phyloP scores from a whole-genome alignment of 2,888 invertebrate species.

The Coleophora flavipennella region DNA sequence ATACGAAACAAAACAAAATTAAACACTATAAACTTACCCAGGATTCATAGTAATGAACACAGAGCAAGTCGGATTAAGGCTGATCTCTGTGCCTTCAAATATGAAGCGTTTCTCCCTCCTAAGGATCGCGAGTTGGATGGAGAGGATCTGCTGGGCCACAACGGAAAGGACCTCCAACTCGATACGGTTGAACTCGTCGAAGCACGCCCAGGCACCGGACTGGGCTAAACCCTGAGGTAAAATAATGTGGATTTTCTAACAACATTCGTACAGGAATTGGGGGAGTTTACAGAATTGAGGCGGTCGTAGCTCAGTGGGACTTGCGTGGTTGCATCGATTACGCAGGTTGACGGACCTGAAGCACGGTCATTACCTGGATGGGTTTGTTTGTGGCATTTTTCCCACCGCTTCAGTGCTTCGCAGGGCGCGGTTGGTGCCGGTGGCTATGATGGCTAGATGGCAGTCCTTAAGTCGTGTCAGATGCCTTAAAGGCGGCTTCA shows the following conservation, averaged over 20 bases:
- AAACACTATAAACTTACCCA: constrained; percentile 66
- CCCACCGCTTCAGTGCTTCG: too few relatives aligned
- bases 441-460: too few relatives aligned
- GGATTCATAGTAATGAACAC: constrained; percentile 97
- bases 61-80: constrained; percentile 89
- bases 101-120: constrained; percentile 85
- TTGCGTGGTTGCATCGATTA: too few relatives aligned
- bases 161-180: constrained; percentile 94
- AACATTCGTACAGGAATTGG: too few relatives aligned
- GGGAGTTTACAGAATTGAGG: too few relatives aligned
- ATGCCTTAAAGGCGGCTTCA: too few relatives aligned
- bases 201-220: constrained; percentile 95
- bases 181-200: constrained; percentile 96
- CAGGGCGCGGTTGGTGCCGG: too few relatives aligned
- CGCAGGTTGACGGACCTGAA: too few relatives aligned
- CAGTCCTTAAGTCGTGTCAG: too few relatives aligned
- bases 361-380: too few relatives aligned
- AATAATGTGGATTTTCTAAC: not conserved
- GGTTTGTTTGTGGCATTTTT: too few relatives aligned
- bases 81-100: constrained; percentile 93
- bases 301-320: too few relatives aligned
- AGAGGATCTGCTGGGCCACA: constrained; percentile 93
- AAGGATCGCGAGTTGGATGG: constrained; percentile 90
- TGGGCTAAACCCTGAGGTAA: constrained; percentile 82
- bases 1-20: not conserved